Evolutionary conservation across 2,888 invertebrate species (phyloP), one percentile per base, ranked within the genome.

Genomic region (Sisyra terminalis): DNA sequence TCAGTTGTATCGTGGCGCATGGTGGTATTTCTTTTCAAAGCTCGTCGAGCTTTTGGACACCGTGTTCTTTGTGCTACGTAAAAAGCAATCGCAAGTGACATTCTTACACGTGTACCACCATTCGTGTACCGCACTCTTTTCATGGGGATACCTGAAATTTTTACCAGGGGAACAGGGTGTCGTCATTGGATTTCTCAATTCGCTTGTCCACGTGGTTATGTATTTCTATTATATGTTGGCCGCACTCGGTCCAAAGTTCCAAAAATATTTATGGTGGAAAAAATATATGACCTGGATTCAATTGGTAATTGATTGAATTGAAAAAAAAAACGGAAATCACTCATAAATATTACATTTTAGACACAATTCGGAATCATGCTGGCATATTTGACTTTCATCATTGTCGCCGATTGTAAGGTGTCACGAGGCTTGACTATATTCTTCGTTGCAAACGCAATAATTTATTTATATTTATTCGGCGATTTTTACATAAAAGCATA

Each of bases 91-190:
- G 43, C 92, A 92, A 62, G 80, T 92, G 16, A 78, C 87, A 0
- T 84, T 86, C 56, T 70, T 93, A 13, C 92, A 92, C 55, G 77
- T 92, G 10, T 90, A 89, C 55, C 92, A 92, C 60, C 92, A 92
- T 57, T 70, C 78, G 2, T 67, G 80, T 57, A 85, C 83, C 64
- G 87, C 81, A 16, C 62, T 84, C 46, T 76, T 82, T 57, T 77
- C 78, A 1, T 87, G 85, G 85, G 77, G 79, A 14, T 86, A 83
- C 39, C 65, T 78, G 15, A 81, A 81, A 59, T 87, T 78, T 57
- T 65, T 83, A 44, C 80, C 86, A 57, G 83, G 75, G 73, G 63
- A 67, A 48, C 66, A 67, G 53, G 63, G 65, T 30, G 57, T 64
- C 24, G 56, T 67, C 41, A 63, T 67, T 47, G 67, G 67, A 29